Evolutionary conservation across 2,797 vertebrate species (phyloP), one percentile per base, ranked within the genome.

Genomic region (Steatocranus sp.): DNA sequence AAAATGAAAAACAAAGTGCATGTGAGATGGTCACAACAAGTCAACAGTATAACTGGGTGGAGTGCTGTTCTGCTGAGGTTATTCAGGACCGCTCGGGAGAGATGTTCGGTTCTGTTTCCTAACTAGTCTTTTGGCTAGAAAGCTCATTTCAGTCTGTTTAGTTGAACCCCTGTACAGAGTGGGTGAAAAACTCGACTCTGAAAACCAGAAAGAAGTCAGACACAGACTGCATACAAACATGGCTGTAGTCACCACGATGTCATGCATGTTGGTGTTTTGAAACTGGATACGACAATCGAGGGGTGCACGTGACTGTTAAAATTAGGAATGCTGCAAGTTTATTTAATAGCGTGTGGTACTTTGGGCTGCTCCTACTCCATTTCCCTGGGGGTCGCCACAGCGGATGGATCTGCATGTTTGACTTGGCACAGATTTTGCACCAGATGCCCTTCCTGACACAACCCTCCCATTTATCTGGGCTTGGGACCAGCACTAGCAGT

Each of bases 41-140:
- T 73, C 23, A 11, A 30, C 68, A 48, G 25, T 14, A 49, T 49
- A 48, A 41, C 34, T 50, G n/a, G 2, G 8, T 14, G 75, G 20
- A 56, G 54, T 78, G 5, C 48, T 56, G 38, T 48, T 66, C 27
- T 30, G 27, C 17, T 11, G 56, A 36, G 20, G 68, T 83, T 78
- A 51, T 36, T 85, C 56, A 34, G 73, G 84, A 68, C 84, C 43
- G 61, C 58, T 66, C 14, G 18, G 36, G 68, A 41, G 38, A 81
- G 87, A 87, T 79, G 58, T 81, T 76, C 4, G 41, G 27, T 82
- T 84, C 78, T 61, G 83, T 88, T 90, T 86, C 76, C 78, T 18
- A 38, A 46, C 78, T 61, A n/a, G 50, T 50, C 43, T 79, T 17
- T 61, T 77, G 87, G 84, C 83, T 83, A 78, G 68, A 17, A 18